Percentiles rank a stretch among this genome's conserved stretches.
These are phyloP conservation scores for Meles meles DNA, from an alignment of 2,113 vertebrate species.

Conservation along the genomic window DNA sequence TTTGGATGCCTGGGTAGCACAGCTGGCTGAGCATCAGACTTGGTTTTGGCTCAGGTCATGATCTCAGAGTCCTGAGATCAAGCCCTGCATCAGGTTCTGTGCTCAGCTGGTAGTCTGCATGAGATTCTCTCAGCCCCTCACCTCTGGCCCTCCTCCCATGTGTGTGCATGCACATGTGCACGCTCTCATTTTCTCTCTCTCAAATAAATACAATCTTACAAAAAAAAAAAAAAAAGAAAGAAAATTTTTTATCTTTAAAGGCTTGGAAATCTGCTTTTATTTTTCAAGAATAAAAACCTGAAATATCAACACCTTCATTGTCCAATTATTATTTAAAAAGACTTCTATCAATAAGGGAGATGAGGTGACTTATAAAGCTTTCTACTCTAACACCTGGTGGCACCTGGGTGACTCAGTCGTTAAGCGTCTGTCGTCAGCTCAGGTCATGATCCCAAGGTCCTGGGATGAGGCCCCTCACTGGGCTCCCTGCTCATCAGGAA, in stretches of 20 bases:
- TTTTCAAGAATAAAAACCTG: background rate
- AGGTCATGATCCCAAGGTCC: too few relatives aligned
- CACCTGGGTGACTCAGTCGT: too few relatives aligned
- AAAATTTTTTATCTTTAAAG: background rate
- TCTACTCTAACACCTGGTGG: background rate
- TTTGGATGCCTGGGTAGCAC: background rate
- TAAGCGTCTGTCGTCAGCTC: too few relatives aligned
- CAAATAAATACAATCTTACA: background rate
- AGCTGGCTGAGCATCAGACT: background rate
- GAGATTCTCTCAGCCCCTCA: background rate
- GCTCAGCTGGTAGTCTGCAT: background rate
- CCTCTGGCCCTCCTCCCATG: background rate
- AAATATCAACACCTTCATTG: background rate
- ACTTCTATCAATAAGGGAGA: background rate
- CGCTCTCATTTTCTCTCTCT: background rate
- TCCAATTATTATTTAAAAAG: conserved; percentile 25
- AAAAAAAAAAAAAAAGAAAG: background rate
- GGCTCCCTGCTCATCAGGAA: too few relatives aligned
- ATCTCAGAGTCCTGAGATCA: background rate
- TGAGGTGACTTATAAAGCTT: background rate
- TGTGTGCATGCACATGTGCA: too few relatives aligned
- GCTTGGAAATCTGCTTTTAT: background rate
- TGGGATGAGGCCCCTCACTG: too few relatives aligned
- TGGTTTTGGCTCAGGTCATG: background rate
- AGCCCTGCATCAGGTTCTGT: background rate